Conservation (phyloP, 2,888 invertebrate species). For the Helobdella robusta region DNA sequence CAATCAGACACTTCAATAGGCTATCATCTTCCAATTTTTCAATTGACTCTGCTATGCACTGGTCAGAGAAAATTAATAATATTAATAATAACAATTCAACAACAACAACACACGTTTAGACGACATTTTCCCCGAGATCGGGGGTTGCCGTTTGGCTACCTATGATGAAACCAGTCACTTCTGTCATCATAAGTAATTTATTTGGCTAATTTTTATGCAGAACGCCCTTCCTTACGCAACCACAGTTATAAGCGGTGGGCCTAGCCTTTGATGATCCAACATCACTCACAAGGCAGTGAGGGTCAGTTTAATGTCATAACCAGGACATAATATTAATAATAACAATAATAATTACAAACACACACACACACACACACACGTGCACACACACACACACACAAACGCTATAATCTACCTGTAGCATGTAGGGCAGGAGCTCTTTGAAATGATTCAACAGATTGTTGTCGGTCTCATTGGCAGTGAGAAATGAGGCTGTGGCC, state of each 20-base stretch:
- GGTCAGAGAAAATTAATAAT: constrained; percentile 31
- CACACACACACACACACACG: background rate
- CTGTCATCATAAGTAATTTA: no score
- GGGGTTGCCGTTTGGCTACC: no score
- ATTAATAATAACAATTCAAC: background rate
- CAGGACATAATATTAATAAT: constrained; percentile 11
- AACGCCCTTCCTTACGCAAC: no score
- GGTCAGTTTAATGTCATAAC: background rate
- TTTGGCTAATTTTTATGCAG: no score
- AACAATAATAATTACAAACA: background rate
- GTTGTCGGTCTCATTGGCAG: constrained; percentile 86
- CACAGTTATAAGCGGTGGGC: no score
- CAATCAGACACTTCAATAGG: constrained; percentile 81
- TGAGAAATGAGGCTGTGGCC: constrained; percentile 63
- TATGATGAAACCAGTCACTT: no score
- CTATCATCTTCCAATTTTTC: constrained; percentile 67
- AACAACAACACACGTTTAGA: no score
- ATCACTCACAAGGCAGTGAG: no score
- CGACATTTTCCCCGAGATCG: no score
- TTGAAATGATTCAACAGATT: constrained; percentile 76
- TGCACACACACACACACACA: no score
- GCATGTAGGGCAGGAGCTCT: constrained; percentile 64
- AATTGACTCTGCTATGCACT: constrained; percentile 70
- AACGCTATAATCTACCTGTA: no score
- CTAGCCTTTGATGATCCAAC: no score